Percentiles rank a stretch among this genome's conserved stretches.
These are phyloP conservation scores for Andrena praecox DNA, from an alignment of 2,888 invertebrate genomes.

Conservation along the genomic window DNA sequence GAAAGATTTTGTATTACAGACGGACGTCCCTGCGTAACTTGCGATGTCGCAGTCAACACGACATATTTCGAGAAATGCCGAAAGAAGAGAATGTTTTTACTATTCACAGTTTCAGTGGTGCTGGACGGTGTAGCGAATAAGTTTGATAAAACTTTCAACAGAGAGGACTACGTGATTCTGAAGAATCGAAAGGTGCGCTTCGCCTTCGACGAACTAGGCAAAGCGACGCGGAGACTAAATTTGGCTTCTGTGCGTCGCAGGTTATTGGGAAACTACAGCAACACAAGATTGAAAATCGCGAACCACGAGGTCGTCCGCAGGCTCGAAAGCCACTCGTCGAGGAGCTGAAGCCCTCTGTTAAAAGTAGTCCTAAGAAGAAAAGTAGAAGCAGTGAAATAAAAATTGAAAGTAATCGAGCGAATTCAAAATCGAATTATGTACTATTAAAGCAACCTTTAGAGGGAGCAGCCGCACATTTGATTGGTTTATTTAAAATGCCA, in stretches of 20 bases:
- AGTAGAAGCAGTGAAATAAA: neutral
- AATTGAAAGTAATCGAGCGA: neutral
- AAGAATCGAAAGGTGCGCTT: conserved; percentile 88
- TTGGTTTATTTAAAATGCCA: conserved; percentile 88
- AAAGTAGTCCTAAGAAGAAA: neutral
- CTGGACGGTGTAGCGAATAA: conserved; percentile 93
- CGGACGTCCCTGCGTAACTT: conserved; percentile 88
- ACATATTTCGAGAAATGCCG: conserved; percentile 91
- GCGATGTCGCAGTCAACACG: conserved; percentile 94
- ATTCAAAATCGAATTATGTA: conserved; percentile 65
- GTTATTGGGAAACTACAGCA: conserved; percentile 90
- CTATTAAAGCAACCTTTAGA: conserved; percentile 85
- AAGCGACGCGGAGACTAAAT: neutral
- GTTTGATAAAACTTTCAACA: conserved; percentile 89
- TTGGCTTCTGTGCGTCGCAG: conserved; percentile 55
- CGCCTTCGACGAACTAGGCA: neutral
- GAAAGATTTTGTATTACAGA: conserved; percentile 31
- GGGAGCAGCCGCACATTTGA: conserved; percentile 86
- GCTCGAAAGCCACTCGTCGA: conserved; percentile 87
- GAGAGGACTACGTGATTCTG: conserved; percentile 89
- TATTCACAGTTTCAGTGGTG: conserved; percentile 92
- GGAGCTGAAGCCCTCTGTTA: conserved; percentile 85
- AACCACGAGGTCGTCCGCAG: conserved; percentile 86
- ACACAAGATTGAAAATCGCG: conserved; percentile 91
- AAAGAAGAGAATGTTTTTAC: conserved; percentile 89